These are phyloP conservation scores for Heliconius ismenius DNA, from an alignment of 2,888 invertebrate species.

Conservation along the genomic window DNA sequence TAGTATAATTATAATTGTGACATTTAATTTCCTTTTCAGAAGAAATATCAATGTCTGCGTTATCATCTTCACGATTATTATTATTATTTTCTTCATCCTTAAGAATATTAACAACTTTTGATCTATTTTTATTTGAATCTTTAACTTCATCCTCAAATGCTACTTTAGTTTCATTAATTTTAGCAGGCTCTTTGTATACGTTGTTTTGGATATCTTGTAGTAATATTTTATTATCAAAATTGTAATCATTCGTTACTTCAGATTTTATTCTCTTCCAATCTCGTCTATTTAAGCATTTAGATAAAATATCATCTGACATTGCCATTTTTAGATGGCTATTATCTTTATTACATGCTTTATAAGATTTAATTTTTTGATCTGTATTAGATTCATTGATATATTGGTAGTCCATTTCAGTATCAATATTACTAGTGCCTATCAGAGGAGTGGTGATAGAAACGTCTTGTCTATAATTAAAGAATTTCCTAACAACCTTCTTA, in stretches of 20 bases:
- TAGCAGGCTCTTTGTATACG: constrained; percentile 26
- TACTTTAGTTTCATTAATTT: constrained; percentile 48
- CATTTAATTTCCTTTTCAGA: constrained; percentile 65
- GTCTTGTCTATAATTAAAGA: constrained; percentile 66
- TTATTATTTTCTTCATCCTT: constrained; percentile 32
- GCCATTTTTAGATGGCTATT: constrained; percentile 56
- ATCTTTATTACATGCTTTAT: constrained; percentile 69
- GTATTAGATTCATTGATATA: constrained; percentile 62
- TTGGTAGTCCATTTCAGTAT: constrained; percentile 66
- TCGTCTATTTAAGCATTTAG: constrained; percentile 69
- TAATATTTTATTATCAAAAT: constrained; percentile 18
- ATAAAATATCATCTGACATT: constrained; percentile 72
- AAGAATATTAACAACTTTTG: constrained; percentile 9
- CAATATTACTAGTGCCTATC: constrained; percentile 64
- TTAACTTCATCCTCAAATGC: constrained; percentile 53
- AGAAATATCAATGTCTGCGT: constrained; percentile 42
- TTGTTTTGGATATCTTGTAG: constrained; percentile 18
- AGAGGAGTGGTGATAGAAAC: constrained; percentile 70
- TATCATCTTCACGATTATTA: constrained; percentile 31
- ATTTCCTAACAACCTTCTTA: constrained; percentile 57
- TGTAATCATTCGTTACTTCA: constrained; percentile 49
- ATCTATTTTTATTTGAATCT: constrained; percentile 28
- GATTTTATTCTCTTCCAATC: constrained; percentile 64
- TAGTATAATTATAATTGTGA: constrained; percentile 55
- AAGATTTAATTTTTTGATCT: constrained; percentile 67